These are phyloP conservation scores for Ceramica pisi DNA, from an alignment of 2,888 invertebrate species.

Conservation along the genomic window DNA sequence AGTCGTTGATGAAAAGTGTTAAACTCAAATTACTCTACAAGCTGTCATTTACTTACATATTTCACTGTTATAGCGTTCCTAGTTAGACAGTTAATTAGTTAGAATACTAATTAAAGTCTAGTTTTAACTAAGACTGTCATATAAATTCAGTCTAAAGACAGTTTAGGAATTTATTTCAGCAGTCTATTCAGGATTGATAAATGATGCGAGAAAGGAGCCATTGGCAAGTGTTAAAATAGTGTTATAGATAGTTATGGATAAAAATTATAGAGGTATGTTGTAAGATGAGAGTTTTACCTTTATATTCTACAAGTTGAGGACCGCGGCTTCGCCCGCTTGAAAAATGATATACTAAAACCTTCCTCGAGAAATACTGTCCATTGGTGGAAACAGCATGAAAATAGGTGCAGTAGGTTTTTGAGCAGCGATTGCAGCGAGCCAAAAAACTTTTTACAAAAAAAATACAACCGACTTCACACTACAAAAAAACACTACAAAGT, in stretches of 20 bases:
- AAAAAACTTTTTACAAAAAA: too few species aligned
- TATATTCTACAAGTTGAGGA: too few species aligned
- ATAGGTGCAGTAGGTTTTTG: too few species aligned
- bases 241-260: not conserved
- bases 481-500: too few species aligned
- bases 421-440: too few species aligned
- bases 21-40: not conserved
- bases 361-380: too few species aligned
- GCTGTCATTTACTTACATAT: conserved; percentile 9
- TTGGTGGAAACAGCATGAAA: too few species aligned
- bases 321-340: too few species aligned
- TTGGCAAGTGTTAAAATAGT: not conserved
- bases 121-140: conserved; percentile 13
- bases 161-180: conserved; percentile 19
- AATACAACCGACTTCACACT: too few species aligned
- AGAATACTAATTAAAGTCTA: conserved; percentile 11
- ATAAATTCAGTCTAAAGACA: conserved; percentile 21
- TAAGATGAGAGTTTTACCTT: too few species aligned
- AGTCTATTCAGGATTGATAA: not conserved
- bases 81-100: conserved; percentile 23
- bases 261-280: too few species aligned
- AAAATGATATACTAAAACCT: too few species aligned
- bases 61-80: conserved; percentile 4
- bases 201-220: conserved; percentile 2
- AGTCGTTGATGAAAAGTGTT: not conserved